Evolutionary conservation across 2,888 invertebrate species (phyloP), one percentile per base, ranked within the genome.

Genomic region (Calliopum simillimum): DNA sequence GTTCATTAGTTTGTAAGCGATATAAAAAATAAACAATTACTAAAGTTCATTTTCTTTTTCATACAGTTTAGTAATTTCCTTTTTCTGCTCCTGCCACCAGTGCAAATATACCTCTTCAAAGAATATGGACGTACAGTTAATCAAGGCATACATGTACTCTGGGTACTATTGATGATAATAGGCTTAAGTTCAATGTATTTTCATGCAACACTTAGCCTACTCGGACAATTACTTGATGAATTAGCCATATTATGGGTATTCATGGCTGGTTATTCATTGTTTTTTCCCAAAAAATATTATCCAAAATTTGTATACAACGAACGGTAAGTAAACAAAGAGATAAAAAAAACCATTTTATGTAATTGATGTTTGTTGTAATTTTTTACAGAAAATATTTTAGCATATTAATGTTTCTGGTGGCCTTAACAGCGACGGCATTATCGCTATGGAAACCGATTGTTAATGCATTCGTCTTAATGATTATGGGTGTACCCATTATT

Each of bases 101-200:
- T 94, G 49, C 86, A 94, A 68, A 93, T 94, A 78, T 91, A 92
- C 81, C 86, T 94, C 23, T 94, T 94, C 81, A 90, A 90, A 87
- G 93, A 92, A 75, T 94, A 94, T 86, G 90, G 92, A 16, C 89
- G 90, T 77, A 90, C 90, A 79, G 91, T 93, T 16, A 93, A 92
- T 80, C 92, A 91, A 41, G 93, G 91, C 19, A 93, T 95, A 75
- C 92, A 94, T 84, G 81, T 94, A n/a, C 88, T 95, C 51, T 95
- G 94, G 94, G 87, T 91, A n/a, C 85, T 94, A 64, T 85, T 94
- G 69, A 92, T 94, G 87, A 88, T 94, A 49, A 93, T 95, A 64
- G 94, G 94, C 6, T 81, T 93, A 1, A 92, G 93, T 78, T 94
- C 94, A 44, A 94, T 93, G 73, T 95, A 95, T 83, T 95, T 95